Evolutionary conservation across 2,888 invertebrate species (phyloP).

Genomic region (Microplitis manilae): DNA sequence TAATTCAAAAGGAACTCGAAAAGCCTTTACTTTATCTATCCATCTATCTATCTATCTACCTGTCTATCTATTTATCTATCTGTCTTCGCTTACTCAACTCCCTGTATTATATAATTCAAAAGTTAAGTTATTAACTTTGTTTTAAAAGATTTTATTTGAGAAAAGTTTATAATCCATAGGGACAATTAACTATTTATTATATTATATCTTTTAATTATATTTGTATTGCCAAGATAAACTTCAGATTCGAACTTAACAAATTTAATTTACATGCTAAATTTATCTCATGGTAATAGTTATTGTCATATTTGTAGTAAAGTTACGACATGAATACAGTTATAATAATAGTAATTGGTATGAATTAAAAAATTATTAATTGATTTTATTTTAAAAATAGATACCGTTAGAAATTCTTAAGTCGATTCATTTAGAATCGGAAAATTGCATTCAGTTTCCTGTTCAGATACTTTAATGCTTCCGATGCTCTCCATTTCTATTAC

Average conservation of each 20-base stretch:
- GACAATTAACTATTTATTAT: background rate
- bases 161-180: background rate
- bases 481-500: slow-evolving; percentile 30
- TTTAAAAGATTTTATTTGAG: background rate
- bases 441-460: slow-evolving; percentile 34
- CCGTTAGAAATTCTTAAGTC: slow-evolving; percentile 29
- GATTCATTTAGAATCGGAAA: slow-evolving; percentile 35
- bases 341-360: background rate
- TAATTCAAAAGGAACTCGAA: background rate
- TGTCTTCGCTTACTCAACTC: background rate
- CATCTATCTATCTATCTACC: background rate
- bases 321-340: background rate
- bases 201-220: background rate
- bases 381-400: slow-evolving; percentile 24
- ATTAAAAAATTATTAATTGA: slow-evolving; percentile 9
- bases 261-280: background rate
- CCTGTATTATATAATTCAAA: background rate
- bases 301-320: background rate
- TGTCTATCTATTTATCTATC: background rate
- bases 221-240: background rate
- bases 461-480: slow-evolving; percentile 38
- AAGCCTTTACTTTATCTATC: slow-evolving; percentile 1
- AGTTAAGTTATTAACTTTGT: background rate
- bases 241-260: background rate
- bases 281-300: background rate